Base-by-base conservation (phyloP, 2,888 invertebrate genomes). In the Alviniconcha strummeri region DNA sequence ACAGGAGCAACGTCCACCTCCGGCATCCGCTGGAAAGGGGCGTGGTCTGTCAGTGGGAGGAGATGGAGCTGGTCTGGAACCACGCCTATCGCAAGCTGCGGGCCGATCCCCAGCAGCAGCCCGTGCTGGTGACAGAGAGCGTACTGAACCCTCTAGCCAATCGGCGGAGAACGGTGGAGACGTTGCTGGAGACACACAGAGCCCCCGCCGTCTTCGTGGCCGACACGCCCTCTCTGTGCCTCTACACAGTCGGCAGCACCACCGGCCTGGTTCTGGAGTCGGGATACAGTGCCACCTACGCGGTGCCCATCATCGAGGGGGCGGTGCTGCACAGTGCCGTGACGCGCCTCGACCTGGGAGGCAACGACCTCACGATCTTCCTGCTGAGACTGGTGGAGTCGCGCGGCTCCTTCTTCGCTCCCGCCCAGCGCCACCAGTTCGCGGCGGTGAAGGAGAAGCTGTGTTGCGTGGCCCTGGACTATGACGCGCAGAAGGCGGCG, bases 141-240 rank as follows among this genome's bases (percentile, higher is more conserved):
- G 97, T 97, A 87, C 95, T 97, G 91, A 97, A 97, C 94, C 97
- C 97, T 88, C 97, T 97, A 94, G 97, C 97, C 91, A 97, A 97
- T 95, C 94, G 96, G 92, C 97, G 97, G 94, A 97, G 97, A 96
- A 97, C 97, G 97, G 97, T 97, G 64, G 75, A 81, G 72, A 71
- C 60, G 3, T 72, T 81, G 54, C 60, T 81, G 72, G 81, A 81
- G 72, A 81, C 56, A 9, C 56, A 56, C 56, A 19, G 81, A 8
- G 72, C 54, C n/a, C 80, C 81, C 54, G 81, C 19, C 8, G 56
- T 71, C 6, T 19, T 72, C 52, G 56, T 81, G 72, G 71, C 19
- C 13, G 81, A 57, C 56, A 71, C 71, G 17, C 72, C 81, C 13
- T 57, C 72, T 36, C 72, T 81, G 13, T 57, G 57, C 17, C 81